Percentiles rank a stretch among this genome's conserved stretches.
Evolutionary conservation across 2,797 vertebrate species (phyloP).

Genomic region (Esox lucius): DNA sequence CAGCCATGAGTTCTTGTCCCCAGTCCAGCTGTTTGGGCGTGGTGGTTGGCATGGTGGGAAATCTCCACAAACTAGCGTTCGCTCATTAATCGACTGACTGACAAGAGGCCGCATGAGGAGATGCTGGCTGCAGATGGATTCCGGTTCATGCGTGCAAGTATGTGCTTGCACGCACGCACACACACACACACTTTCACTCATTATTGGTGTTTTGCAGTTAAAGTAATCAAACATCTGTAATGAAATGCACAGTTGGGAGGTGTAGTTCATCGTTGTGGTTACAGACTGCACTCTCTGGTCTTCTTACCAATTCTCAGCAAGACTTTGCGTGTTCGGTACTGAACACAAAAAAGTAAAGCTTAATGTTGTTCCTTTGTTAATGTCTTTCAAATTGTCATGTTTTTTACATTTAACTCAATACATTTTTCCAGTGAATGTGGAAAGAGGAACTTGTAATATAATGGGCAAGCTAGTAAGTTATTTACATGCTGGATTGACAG

Average conservation of each 20-base stretch:
- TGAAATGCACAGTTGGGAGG: background rate
- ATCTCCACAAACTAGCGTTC: constrained; percentile 37
- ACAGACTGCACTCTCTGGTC: background rate
- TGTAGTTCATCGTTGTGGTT: background rate
- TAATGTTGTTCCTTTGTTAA: too few relatives aligned
- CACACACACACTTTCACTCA: background rate
- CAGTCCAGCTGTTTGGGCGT: constrained; percentile 56
- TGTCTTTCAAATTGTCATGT: too few relatives aligned
- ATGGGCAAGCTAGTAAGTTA: too few relatives aligned
- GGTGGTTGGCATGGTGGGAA: constrained; percentile 54
- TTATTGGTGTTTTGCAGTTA: background rate
- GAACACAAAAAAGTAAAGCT: too few relatives aligned
- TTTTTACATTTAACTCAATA: too few relatives aligned
- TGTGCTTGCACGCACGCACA: background rate
- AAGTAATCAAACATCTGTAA: background rate
- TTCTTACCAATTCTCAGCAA: background rate
- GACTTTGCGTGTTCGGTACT: too few relatives aligned
- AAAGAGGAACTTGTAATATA: too few relatives aligned
- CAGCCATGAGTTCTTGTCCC: constrained; percentile 52
- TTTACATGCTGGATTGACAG: too few relatives aligned
- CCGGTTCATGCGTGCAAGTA: background rate
- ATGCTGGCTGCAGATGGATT: constrained; percentile 14
- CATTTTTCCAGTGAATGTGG: too few relatives aligned
- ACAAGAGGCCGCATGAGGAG: constrained; percentile 21
- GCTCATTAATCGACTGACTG: constrained; percentile 50